These are phyloP conservation scores for Merluccius polli DNA, from an alignment of 2,797 vertebrate genomes.

Conservation along the genomic window DNA sequence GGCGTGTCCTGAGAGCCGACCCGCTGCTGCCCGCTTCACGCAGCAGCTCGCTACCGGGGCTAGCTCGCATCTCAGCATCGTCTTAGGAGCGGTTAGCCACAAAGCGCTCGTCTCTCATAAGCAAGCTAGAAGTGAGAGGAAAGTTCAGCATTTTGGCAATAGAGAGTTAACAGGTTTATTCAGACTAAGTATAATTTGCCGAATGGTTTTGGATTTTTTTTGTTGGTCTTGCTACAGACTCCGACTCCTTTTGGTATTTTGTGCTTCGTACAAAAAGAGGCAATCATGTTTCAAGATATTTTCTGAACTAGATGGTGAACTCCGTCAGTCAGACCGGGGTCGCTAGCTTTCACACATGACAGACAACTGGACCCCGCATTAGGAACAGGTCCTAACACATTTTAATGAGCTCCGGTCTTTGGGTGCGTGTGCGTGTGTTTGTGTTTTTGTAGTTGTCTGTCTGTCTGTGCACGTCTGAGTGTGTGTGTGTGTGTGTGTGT, in stretches of 20 bases:
- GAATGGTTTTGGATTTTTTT: not conserved
- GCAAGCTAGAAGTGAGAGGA: too few species aligned
- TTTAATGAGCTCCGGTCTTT: not conserved
- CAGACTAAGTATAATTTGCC: too few species aligned
- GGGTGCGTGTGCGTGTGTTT: not conserved
- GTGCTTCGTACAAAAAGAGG: not conserved
- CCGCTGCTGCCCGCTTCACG: not conserved
- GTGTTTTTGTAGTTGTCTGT: not conserved
- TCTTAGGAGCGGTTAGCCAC: not conserved
- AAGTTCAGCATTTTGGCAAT: too few species aligned
- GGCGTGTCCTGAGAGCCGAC: slow-evolving; percentile 26
- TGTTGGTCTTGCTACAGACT: not conserved
- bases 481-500: not conserved
- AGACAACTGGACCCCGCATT: not conserved
- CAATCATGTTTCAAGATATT: not conserved
- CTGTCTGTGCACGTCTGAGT: too few species aligned
- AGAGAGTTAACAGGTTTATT: too few species aligned
- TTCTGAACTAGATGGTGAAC: not conserved
- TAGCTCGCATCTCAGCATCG: not conserved
- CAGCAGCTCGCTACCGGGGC: not conserved
- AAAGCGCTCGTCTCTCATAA: too few species aligned
- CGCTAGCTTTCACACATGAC: slow-evolving; percentile 20
- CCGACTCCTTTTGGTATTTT: not conserved
- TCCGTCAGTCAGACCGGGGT: too few species aligned
- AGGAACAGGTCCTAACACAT: not conserved